Evolutionary conservation across 2,113 vertebrate species (phyloP), one percentile per base, ranked within the genome.

Genomic region (Mugil cephalus): DNA sequence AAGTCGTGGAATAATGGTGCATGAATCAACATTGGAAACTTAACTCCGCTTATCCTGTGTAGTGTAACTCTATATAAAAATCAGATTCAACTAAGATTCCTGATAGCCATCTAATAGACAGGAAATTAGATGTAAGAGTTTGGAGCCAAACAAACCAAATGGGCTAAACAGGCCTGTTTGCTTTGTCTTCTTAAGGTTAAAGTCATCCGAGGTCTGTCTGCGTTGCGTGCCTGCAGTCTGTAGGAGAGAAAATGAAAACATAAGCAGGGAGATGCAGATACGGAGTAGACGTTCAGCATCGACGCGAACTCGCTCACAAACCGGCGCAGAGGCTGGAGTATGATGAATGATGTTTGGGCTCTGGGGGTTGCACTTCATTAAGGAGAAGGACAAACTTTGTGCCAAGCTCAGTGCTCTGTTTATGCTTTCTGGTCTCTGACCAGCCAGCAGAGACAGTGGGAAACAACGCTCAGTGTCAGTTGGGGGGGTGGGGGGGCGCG

Each of bases 341-440:
- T 88, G 91, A 94, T 90, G 79, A 89, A 91, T 92, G 84, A 69
- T 87, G 75, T 81, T 75, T 74, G 79, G 40, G 77, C 67, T 84
- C 65, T 1, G 76, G 77, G 75, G 81, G 87, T 74, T 88, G 77
- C 85, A 87, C 86, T 86, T 91, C 85, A 92, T 88, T 89, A 83
- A 68, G 70, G 80, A 78, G 60, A 70, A 89, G 85, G 85, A 87
- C 88, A 88, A 86, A 87, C 76, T 85, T 69, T 64, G 84, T 76
- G 87, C 88, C 74, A 81, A 76, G 67, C 77, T 88, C 86, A 75
- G 64, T 65, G 77, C 82, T 88, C 69, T 90, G 82, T 88, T 91
- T 91, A 88, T 89, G 72, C 85, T 87, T 87, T 80, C 79, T 69
- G 70, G 50, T 87, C 85, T 87, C 73, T 15, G 64, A 69, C 59